Evolutionary conservation across 2,888 invertebrate genomes (phyloP), one percentile per base, ranked within the genome.

Genomic region (Temnothorax unifasciatus): DNA sequence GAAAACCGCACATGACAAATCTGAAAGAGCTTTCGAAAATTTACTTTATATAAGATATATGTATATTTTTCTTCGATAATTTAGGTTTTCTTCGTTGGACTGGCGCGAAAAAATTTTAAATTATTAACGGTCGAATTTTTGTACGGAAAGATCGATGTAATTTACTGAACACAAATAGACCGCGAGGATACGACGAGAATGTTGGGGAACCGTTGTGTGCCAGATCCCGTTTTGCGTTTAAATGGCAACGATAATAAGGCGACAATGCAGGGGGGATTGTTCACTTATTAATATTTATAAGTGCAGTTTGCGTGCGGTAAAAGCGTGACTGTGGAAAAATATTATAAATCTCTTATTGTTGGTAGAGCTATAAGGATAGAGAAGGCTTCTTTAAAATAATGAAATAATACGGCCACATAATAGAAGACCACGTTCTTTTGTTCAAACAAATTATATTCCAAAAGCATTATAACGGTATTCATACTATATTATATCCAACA

Each of bases 241-340:
- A 76, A 47, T 76, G 15, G 25, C 11, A 25, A 52, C 9, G 13
- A 71, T 34, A 71, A 54, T 44, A 34, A 29, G 11, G 13, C 63
- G 29, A 21, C 15, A 21, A 18, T 29, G 29, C 34, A 11, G 18
- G 9, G 9, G n/a, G 2, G 15, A 44, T 8, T 44, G 1, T 6
- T 9, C 18, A 29, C 4, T 64, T 75, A 47, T 64, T 44, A 34
- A 66, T 71, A 71, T 74, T 47, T 44, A 34, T 75, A 68, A 29
- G 75, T n/a, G n/a, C 8, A n/a, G 8, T 29, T 68, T 29, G 29
- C 8, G 44, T 47, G 11, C 18, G 2, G 13, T 29, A 61, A 66
- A 44, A 8, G 38, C 8, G 44, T 18, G 44, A 29, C 21, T 5
- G 9, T 54, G 21, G 9, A 21, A 54, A 9, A 21, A 21, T 54